These are phyloP conservation scores for Heterotilapia buettikoferi DNA, from an alignment of 2,113 vertebrate species.

Conservation along the genomic window DNA sequence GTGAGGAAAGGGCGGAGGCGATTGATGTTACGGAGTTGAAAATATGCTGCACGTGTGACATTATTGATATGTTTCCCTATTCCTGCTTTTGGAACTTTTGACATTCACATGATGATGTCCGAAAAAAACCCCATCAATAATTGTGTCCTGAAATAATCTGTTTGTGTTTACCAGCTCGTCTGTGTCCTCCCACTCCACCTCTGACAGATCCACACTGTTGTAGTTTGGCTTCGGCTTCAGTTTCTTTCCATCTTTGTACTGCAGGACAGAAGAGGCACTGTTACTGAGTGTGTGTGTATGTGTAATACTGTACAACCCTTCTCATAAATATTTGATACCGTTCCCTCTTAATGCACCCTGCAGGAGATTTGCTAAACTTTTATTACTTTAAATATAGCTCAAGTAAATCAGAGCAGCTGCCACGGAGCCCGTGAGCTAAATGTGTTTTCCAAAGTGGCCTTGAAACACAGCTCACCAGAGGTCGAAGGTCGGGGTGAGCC, in stretches of 20 bases:
- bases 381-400: neutral
- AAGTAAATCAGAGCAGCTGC: neutral
- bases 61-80: neutral
- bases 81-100: neutral
- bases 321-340: conserved; percentile 4
- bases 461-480: conserved; percentile 76
- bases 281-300: neutral
- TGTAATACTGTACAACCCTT: neutral
- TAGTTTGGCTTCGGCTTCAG: conserved; percentile 93
- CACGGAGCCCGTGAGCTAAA: neutral
- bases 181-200: conserved; percentile 92
- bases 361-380: neutral
- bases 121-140: neutral
- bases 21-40: neutral
- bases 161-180: conserved; percentile 76
- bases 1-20: fast-evolving
- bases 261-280: neutral
- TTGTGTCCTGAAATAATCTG: neutral
- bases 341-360: neutral
- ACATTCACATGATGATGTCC: neutral
- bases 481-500: conserved; percentile 91
- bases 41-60: neutral
- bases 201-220: conserved; percentile 94
- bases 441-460: neutral
- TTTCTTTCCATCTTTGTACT: conserved; percentile 93